These are phyloP conservation scores for Melipona quadrifasciata DNA, from an alignment of 1,140 invertebrate genomes.

Conservation along the genomic window DNA sequence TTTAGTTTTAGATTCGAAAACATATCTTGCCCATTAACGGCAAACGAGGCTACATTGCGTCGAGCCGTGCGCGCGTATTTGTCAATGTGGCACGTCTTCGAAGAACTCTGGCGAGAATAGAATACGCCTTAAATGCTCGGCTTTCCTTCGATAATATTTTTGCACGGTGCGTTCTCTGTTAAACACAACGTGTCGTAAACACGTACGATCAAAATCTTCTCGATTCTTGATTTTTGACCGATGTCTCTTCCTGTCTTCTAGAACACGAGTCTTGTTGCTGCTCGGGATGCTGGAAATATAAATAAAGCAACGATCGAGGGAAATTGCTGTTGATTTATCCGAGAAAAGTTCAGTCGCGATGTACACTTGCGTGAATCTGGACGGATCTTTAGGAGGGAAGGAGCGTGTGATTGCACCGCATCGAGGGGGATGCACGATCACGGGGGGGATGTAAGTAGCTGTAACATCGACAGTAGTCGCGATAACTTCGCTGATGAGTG, in stretches of 20 bases:
- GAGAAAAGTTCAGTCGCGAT: neutral
- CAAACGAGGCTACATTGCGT: conserved; percentile 35
- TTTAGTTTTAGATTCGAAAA: conserved; percentile 29
- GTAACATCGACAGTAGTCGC: neutral
- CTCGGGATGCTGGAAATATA: too few relatives aligned
- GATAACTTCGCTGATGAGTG: conserved; percentile 15
- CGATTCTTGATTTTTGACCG: too few relatives aligned
- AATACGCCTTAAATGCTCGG: conserved; percentile 38
- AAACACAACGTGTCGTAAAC: too few relatives aligned
- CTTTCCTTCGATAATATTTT: conserved; percentile 43
- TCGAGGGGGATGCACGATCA: neutral
- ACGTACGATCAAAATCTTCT: too few relatives aligned
- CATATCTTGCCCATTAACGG: conserved; percentile 44
- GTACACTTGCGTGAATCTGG: neutral
- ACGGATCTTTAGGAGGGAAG: neutral
- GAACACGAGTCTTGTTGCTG: too few relatives aligned
- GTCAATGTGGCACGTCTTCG: conserved; percentile 50
- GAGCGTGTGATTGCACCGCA: neutral
- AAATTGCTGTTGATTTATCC: neutral
- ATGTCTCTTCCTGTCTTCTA: too few relatives aligned
- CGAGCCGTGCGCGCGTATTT: conserved; percentile 41
- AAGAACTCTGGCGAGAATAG: conserved; percentile 49
- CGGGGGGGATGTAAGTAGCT: conserved; percentile 20
- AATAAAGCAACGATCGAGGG: too few relatives aligned
- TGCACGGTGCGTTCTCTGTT: conserved; percentile 2